Percentiles rank a stretch among this genome's conserved stretches.
These are phyloP conservation scores for Piezodorus guildinii DNA, from an alignment of 1,140 invertebrate genomes.

Conservation along the genomic window DNA sequence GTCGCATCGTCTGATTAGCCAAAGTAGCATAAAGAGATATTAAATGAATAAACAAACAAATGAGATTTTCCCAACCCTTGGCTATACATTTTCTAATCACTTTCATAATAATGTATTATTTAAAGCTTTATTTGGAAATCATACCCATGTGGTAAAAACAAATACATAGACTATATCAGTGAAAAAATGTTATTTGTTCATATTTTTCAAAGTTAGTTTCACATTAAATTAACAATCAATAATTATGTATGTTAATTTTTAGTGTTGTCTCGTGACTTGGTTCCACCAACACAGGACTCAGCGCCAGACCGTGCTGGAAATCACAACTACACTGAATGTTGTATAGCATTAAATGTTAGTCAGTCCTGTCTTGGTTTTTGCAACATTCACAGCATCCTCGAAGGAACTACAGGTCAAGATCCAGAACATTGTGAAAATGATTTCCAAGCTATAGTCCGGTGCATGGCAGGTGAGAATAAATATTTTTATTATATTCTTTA, in stretches of 20 bases:
- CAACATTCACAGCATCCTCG: slow-evolving; percentile 66
- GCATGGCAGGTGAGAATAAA: slow-evolving; percentile 40
- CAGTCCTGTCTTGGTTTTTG: slow-evolving; percentile 61
- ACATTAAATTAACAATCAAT: too few species aligned
- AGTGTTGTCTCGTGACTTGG: slow-evolving; percentile 42
- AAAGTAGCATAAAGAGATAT: too few species aligned
- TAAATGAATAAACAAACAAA: too few species aligned
- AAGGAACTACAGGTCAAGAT: slow-evolving; percentile 62
- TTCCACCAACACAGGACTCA: slow-evolving; percentile 27
- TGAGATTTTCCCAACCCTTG: too few species aligned
- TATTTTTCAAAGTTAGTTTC: too few species aligned
- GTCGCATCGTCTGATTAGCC: too few species aligned
- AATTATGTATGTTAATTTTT: slow-evolving; percentile 28
- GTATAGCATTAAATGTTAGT: slow-evolving; percentile 51
- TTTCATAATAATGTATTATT: too few species aligned
- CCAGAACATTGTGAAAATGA: slow-evolving; percentile 64
- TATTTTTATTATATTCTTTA: not conserved
- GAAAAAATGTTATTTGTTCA: too few species aligned
- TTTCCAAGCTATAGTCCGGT: slow-evolving; percentile 60
- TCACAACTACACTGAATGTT: slow-evolving; percentile 69
- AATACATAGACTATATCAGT: too few species aligned
- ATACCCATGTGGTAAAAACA: too few species aligned
- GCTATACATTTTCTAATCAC: too few species aligned
- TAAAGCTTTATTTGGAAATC: too few species aligned
- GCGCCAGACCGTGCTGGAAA: slow-evolving; percentile 36